A percentile compares a stretch with the other conserved stretches of the same genome.
Conservation (phyloP, 1,140 invertebrate genomes). For the Brachionus calyciflorus region DNA sequence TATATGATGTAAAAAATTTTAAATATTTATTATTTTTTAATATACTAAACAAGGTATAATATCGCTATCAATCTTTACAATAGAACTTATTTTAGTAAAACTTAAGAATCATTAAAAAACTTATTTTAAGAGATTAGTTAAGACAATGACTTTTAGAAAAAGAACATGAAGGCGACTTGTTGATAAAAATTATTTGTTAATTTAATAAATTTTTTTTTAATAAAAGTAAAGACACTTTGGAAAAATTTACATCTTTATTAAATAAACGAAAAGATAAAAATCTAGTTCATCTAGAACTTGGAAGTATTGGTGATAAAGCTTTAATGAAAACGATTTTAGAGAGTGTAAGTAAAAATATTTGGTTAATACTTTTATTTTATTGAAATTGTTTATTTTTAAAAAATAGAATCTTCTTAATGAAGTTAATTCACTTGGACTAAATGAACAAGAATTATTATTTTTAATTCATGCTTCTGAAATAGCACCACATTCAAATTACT, state of each 20-base stretch:
- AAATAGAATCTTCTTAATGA: slow-evolving; percentile 1
- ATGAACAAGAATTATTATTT: slow-evolving; percentile 48
- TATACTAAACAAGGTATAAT: too few species aligned
- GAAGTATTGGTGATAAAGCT: slow-evolving; percentile 59
- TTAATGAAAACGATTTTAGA: slow-evolving; percentile 56
- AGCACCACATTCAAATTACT: slow-evolving; percentile 11
- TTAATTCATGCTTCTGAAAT: neutral
- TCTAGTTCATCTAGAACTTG: slow-evolving; percentile 62
- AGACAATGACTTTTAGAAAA: too few species aligned
- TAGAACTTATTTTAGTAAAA: too few species aligned
- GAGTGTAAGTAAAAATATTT: slow-evolving; percentile 52
- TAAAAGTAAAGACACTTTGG: slow-evolving; percentile 52
- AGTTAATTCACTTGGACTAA: slow-evolving; percentile 46
- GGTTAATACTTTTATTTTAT: neutral
- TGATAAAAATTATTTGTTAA: neutral
- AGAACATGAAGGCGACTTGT: too few species aligned
- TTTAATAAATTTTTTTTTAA: neutral
- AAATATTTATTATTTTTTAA: too few species aligned
- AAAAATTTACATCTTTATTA: slow-evolving; percentile 55
- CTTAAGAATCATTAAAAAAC: too few species aligned
- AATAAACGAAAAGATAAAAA: slow-evolving; percentile 54
- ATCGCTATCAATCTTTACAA: too few species aligned
- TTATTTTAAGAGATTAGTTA: too few species aligned
- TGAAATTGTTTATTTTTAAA: neutral
- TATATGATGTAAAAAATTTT: too few species aligned